Percentiles rank a stretch among this genome's conserved stretches.
Evolutionary conservation across 2,888 invertebrate genomes (phyloP).

Genomic region (Perdita meconis): DNA sequence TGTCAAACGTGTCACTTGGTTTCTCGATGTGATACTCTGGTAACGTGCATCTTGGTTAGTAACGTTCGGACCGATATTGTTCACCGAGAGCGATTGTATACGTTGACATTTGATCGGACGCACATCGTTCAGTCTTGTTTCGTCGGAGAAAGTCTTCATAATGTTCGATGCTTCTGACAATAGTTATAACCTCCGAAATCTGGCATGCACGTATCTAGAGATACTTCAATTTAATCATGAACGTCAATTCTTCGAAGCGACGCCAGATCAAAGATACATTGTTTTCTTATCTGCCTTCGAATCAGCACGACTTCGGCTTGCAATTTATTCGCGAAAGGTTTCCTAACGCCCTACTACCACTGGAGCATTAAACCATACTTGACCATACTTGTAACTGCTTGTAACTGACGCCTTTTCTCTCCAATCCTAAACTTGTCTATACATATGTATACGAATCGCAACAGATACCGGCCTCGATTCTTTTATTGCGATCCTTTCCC

Average conservation of each 20-base stretch:
- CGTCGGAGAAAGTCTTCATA: conserved; percentile 67
- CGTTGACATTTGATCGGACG: conserved; percentile 44
- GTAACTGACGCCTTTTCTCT: conserved; percentile 31
- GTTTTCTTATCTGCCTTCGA: conserved; percentile 2
- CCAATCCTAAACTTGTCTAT: conserved; percentile 21
- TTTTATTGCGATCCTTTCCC: background rate
- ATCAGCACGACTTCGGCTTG: conserved; percentile 18
- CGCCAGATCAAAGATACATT: conserved; percentile 16
- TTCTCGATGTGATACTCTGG: conserved; percentile 20
- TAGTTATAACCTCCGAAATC: conserved; percentile 62
- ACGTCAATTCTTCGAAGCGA: conserved; percentile 22
- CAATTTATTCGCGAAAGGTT: conserved; percentile 29
- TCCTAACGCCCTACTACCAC: conserved; percentile 26
- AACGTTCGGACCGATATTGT: conserved; percentile 36
- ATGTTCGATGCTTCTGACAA: conserved; percentile 52
- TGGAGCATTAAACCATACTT: conserved; percentile 32
- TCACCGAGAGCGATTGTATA: conserved; percentile 45
- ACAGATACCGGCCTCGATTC: background rate
- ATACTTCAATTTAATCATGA: conserved; percentile 16
- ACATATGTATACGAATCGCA: conserved; percentile 14
- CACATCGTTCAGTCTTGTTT: conserved; percentile 41
- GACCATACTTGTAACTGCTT: no score
- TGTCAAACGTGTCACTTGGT: conserved; percentile 47
- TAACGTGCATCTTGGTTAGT: conserved; percentile 27
- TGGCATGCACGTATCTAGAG: conserved; percentile 27